Base-by-base conservation (phyloP, 2,888 invertebrate species). In the Lasius platythorax region DNA sequence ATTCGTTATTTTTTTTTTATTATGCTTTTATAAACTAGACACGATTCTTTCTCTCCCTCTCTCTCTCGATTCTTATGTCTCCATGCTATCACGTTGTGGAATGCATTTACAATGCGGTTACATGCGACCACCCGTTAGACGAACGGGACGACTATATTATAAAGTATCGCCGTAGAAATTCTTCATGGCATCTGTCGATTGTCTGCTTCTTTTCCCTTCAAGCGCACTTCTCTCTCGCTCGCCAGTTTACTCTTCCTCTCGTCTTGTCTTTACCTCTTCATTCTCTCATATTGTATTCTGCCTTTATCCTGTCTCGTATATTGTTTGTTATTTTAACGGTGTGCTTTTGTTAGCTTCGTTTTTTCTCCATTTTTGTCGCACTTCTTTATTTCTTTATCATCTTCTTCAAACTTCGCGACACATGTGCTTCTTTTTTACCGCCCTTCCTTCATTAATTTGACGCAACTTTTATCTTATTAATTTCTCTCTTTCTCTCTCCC, bases 61-160 rank as follows among this genome's bases (percentile, higher is more conserved):
- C 23, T 18, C 18, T 70, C 18, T 37, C 2, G 8, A 66, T n/a
- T 53, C 8, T 53, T 53, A 53, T 8, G 8, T 53, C 46, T 46
- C 8, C n/a, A n/a, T 2, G 8, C n/a, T n/a, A 40, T 43, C 43
- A 37, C n/a, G 28, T 56, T 40, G 82, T 66, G 33, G 12, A 68
- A 79, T 11, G 40, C 50, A 63, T 23, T 23, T 23, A 23, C 23
- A 23, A 23, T 58, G 50, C 68, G 30, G n/a, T 70, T 83, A 40
- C 15, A 43, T 12, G 18, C 28, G 43, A 64, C 53, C 83, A 85
- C 33, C 85, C 88, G 89, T 86, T 89, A 87, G 87, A 87, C 86
- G 75, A 78, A 81, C 63, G 76, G 88, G 83, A 88, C 76, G 85
- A 81, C 79, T 73, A 76, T 67, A n/a, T 5, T 33, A 58, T 74